Base-by-base conservation (phyloP, 2,113 vertebrate species). In the Gallinago undulata region DNA sequence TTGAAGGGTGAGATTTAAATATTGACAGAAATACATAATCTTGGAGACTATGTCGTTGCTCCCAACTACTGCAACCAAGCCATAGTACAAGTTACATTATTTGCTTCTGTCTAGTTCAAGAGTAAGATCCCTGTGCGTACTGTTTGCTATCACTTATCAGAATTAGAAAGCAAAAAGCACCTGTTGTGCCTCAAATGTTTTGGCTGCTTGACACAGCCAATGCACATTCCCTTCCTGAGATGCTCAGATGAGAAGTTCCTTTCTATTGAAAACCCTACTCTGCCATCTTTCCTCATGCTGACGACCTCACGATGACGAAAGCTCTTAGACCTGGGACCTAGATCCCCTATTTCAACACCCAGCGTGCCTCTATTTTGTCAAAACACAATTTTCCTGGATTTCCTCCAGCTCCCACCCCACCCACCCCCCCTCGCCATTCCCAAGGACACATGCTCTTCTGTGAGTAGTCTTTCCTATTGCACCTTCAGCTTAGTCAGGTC, bases 1-100 rank as follows among this genome's bases (percentile, higher is more conserved):
- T 87, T 75, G 51, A 89, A 78, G 13, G 33, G 15, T n/a, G 55
- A 55, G 47, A 68, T 82, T 70, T 30, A 88, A 90, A 37, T 72
- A 90, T 27, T 50, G 59, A 55, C 47, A 39, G 48, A 64, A 91
- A 74, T 79, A 82, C 81, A 39, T 23, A 51, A 5, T 75, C 37
- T 45, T 76, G 87, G 69, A 78, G 55, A 67, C 27, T 48, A 27
- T 27, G 25, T 37, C 10, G 9, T 74, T 27, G 4, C 30, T 81
- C 33, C 66, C 21, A 57, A 37, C 12, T 62, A 19, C 39, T 68
- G 63, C 64, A 77, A 22, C 59, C 68, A 59, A 81, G 31, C 28
- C 27, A 4, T 41, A 59, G 37, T 28, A 55, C 0, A 0, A 68
- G 39, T 75, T 70, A 73, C 12, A 76, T 24, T 2, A 51, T 90